phyloP scores from a whole-genome alignment of 2,797 vertebrate genomes.

The Fringilla coelebs region DNA sequence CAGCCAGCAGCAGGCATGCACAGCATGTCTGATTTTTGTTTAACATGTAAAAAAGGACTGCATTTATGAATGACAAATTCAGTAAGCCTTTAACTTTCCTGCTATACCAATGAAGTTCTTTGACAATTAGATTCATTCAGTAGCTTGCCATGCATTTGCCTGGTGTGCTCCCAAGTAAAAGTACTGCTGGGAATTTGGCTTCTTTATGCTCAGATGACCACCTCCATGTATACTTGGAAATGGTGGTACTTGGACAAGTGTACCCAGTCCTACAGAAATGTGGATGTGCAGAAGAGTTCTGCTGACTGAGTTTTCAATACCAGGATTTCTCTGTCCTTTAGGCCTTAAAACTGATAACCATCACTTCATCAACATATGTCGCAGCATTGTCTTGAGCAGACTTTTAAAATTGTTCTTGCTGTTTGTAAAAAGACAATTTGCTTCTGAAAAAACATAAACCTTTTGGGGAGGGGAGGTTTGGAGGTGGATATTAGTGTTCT shows the following conservation, averaged over 20 bases:
- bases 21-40: neutral
- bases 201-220: neutral
- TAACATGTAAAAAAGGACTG: neutral
- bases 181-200: neutral
- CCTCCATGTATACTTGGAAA: neutral
- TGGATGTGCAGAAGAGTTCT: neutral
- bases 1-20: neutral
- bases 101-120: neutral
- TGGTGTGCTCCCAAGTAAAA: neutral
- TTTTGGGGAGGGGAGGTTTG: accelerated
- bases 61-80: neutral
- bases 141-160: neutral
- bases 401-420: neutral
- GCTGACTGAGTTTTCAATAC: neutral
- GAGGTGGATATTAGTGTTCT: neutral
- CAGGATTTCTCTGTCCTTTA: neutral
- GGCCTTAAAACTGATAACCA: neutral
- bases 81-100: neutral
- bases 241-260: neutral
- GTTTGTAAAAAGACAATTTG: neutral
- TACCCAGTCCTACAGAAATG: neutral
- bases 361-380: neutral
- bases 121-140: neutral
- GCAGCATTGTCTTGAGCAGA: neutral
- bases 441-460: neutral